Percentiles rank a stretch among this genome's conserved stretches.
phyloP scores from a whole-genome alignment of 2,888 invertebrate genomes.

The Philereme transversata region DNA sequence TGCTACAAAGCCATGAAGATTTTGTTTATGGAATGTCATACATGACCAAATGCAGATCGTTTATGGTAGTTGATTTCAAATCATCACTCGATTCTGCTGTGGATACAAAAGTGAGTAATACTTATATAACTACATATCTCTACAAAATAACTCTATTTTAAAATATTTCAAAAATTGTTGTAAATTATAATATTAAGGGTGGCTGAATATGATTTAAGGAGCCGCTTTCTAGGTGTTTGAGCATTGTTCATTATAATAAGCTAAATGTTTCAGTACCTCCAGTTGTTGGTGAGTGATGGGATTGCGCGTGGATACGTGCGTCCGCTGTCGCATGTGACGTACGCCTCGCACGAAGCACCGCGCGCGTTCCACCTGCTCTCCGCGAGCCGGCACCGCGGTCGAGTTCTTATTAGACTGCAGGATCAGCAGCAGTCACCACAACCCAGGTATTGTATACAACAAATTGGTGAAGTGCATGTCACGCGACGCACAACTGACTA shows the following conservation, averaged over 20 bases:
- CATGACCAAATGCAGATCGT: conserved; percentile 37
- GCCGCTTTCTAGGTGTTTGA: too few relatives aligned
- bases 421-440: conserved; percentile 27
- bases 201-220: too few relatives aligned
- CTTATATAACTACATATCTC: neutral
- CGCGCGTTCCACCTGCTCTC: conserved; percentile 59
- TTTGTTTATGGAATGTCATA: conserved; percentile 43
- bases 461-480: too few relatives aligned
- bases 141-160: too few relatives aligned
- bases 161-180: too few relatives aligned
- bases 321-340: conserved; percentile 57
- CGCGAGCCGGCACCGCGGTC: conserved; percentile 55
- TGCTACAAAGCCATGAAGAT: conserved; percentile 39
- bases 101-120: conserved; percentile 30
- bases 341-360: conserved; percentile 44
- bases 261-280: conserved; percentile 43
- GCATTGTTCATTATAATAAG: neutral
- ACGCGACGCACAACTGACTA: too few relatives aligned
- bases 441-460: conserved; percentile 36
- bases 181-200: too few relatives aligned
- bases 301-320: conserved; percentile 59
- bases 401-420: conserved; percentile 50
- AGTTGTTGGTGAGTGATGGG: conserved; percentile 53
- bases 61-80: conserved; percentile 40
- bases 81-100: conserved; percentile 33